These are phyloP conservation scores for Pontoporia blainvillei DNA, from an alignment of 2,113 vertebrate genomes.

Conservation along the genomic window DNA sequence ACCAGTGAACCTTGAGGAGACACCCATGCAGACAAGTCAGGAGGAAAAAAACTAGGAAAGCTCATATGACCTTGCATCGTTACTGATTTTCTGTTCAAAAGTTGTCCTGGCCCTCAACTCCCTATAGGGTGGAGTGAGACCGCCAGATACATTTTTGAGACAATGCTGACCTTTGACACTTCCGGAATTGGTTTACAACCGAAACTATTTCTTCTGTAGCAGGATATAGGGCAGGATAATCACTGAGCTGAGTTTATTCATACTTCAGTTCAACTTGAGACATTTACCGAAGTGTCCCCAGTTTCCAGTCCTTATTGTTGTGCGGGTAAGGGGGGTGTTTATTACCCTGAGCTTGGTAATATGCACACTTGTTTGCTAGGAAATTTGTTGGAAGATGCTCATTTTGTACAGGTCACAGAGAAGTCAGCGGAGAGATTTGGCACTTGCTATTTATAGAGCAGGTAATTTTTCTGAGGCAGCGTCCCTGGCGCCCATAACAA, in stretches of 20 bases:
- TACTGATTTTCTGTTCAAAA: not conserved
- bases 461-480: slow-evolving; percentile 23
- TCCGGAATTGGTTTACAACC: not conserved
- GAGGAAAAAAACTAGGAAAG: not conserved
- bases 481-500: not conserved
- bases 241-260: not conserved
- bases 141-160: not conserved
- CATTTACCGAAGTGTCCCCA: not conserved
- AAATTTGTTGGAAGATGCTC: slow-evolving; percentile 6
- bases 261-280: not conserved
- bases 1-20: not conserved
- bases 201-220: not conserved
- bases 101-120: not conserved
- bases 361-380: not conserved
- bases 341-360: not conserved
- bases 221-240: not conserved
- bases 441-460: slow-evolving; percentile 14
- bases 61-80: not conserved
- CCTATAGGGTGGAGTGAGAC: not conserved
- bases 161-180: not conserved
- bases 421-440: not conserved
- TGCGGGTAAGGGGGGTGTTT: not conserved
- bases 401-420: slow-evolving; percentile 8
- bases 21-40: not conserved
- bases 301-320: not conserved